Conservation (phyloP, 2,113 vertebrate species). For the Fregata magnificens region DNA sequence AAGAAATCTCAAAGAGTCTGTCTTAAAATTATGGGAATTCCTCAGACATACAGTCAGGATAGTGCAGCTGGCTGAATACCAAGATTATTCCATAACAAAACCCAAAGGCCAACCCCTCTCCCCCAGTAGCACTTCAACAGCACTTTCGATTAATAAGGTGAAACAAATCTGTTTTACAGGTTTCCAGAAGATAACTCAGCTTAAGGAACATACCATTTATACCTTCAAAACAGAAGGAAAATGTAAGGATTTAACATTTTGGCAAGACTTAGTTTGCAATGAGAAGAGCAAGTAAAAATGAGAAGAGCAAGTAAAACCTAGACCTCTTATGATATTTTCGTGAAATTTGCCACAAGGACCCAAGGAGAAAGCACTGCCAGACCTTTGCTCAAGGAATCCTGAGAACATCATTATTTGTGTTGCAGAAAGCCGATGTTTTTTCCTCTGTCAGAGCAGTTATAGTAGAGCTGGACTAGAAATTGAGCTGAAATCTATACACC, state of each 20-base stretch:
- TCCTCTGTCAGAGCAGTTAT: neutral
- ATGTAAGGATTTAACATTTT: neutral
- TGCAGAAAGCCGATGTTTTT: neutral
- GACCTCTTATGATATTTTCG: neutral
- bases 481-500: neutral
- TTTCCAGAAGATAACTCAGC: neutral
- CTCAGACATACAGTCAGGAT: neutral
- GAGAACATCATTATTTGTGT: neutral
- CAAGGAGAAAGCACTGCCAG: neutral
- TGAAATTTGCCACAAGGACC: neutral
- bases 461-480: neutral
- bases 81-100: neutral
- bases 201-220: neutral
- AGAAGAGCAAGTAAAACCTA: neutral
- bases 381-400: neutral
- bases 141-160: neutral
- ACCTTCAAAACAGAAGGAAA: neutral
- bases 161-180: neutral
- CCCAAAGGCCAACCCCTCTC: neutral
- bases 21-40: neutral
- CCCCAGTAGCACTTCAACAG: neutral
- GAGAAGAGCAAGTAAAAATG: neutral
- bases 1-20: neutral
- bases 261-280: neutral
- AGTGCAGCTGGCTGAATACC: neutral